Conservation (phyloP, 2,113 vertebrate species). For the Myiopsitta monachus region DNA sequence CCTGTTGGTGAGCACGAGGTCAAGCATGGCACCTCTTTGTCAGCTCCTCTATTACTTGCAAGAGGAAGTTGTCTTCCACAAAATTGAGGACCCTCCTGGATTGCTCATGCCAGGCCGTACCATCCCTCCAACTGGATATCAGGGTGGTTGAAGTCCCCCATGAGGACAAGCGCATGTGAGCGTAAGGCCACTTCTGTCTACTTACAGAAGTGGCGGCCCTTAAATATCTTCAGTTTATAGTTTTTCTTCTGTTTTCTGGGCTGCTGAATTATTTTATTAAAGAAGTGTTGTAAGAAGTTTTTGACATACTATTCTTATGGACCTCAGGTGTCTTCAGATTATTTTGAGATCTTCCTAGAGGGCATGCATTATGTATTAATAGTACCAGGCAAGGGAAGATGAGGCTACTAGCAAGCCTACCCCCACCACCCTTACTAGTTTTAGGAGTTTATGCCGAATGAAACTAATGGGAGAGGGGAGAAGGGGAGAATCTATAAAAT, state of each 20-base stretch:
- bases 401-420: neutral
- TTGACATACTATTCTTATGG: neutral
- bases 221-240: neutral
- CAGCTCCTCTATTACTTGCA: too few relatives aligned
- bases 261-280: neutral
- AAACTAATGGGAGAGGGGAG: fast-evolving
- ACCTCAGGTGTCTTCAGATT: neutral
- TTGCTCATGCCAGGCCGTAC: neutral
- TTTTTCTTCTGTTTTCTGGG: neutral
- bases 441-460: neutral
- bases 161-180: neutral
- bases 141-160: neutral
- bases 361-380: neutral
- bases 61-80: too few relatives aligned
- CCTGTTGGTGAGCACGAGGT: neutral
- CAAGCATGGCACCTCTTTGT: neutral
- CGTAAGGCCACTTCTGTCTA: neutral
- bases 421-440: neutral
- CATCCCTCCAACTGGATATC: neutral
- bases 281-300: neutral
- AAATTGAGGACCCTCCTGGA: neutral
- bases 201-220: neutral
- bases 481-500: neutral
- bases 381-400: neutral
- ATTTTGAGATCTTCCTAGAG: neutral